Conservation (phyloP, 2,113 vertebrate genomes). For the human (Homo sapiens) region GRCh38 chr16:8574501-8575000, state of each 20-base stretch:
- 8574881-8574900: neutral
- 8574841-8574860: neutral
- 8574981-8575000: neutral
- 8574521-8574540: neutral
- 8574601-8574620: neutral
- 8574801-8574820: neutral
- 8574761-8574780: fast-evolving
- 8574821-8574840: slow-evolving; percentile 41
- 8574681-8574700: fast-evolving
- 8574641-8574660: neutral
- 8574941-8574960: neutral
- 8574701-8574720: neutral
- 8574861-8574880: neutral
- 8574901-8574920: neutral
- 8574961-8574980: neutral
- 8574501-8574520: fast-evolving
- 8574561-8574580: neutral
- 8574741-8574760: slow-evolving; percentile 6
- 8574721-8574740: slow-evolving; percentile 48
- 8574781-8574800: neutral
- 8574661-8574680: neutral
- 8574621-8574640: neutral
- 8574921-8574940: neutral
- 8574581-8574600: neutral
- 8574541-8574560: neutral